phyloP scores from a whole-genome alignment of 2,113 vertebrate genomes.

The Syngnathus floridae region DNA sequence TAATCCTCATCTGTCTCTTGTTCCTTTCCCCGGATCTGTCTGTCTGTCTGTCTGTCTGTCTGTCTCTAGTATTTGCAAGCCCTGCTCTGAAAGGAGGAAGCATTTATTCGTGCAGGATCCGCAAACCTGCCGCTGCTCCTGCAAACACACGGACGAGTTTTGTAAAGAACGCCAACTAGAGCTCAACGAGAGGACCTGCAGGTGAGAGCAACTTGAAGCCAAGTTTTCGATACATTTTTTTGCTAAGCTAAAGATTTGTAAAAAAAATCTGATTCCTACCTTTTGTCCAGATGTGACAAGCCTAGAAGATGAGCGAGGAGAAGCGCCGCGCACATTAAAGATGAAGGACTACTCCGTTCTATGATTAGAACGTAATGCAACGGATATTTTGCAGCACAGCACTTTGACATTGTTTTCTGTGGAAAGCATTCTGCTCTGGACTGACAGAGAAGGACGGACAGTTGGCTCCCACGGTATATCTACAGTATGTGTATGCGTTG shows the following conservation, averaged over 20 bases:
- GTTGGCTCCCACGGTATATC: conserved; percentile 61
- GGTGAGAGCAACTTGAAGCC: conserved; percentile 42
- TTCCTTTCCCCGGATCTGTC: background rate
- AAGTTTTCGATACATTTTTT: too few relatives aligned
- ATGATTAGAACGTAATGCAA: conserved; percentile 5
- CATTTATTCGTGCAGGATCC: conserved; percentile 94
- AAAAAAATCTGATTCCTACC: background rate
- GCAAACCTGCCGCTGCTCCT: conserved; percentile 95
- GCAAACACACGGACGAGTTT: conserved; percentile 93
- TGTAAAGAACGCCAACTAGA: conserved; percentile 96
- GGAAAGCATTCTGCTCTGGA: conserved; percentile 84
- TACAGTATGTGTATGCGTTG: conserved; percentile 2
- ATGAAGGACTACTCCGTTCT: conserved; percentile 82
- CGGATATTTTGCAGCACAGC: conserved; percentile 82
- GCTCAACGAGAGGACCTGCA: conserved; percentile 99
- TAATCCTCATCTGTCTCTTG: conserved; percentile 35
- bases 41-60: conserved; percentile 52
- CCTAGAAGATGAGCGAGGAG: conserved; percentile 87
- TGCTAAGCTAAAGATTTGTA: too few relatives aligned
- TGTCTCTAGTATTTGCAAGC: conserved; percentile 85
- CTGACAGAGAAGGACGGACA: conserved; percentile 61
- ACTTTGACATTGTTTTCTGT: conserved; percentile 88
- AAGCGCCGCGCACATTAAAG: conserved; percentile 58
- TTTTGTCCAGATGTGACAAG: conserved; percentile 85
- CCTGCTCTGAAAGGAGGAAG: conserved; percentile 90